Evolutionary conservation across 2,888 invertebrate genomes (phyloP).

Genomic region (Rhyacophila evoluta): DNA sequence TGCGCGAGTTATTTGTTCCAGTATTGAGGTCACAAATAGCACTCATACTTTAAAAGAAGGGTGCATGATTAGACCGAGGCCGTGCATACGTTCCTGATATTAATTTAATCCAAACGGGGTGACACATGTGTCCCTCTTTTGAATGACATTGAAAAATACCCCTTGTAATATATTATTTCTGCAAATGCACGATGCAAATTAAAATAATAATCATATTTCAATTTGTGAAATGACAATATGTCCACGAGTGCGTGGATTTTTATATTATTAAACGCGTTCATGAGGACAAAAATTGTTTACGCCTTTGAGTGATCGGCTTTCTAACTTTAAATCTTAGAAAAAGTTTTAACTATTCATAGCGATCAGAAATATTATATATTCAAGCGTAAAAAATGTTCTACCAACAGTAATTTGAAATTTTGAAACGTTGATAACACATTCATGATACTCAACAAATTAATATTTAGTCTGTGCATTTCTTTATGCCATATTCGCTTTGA

Average conservation of each 20-base stretch:
- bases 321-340: too few species aligned
- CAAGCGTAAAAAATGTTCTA: too few species aligned
- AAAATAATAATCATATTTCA: constrained; percentile 22
- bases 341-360: too few species aligned
- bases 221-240: not conserved
- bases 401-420: too few species aligned
- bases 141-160: constrained; percentile 30
- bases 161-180: not conserved
- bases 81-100: constrained; percentile 42
- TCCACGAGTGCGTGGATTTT: not conserved
- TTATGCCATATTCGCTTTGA: too few species aligned
- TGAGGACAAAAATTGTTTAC: too few species aligned
- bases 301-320: too few species aligned
- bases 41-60: not conserved
- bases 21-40: constrained; percentile 24
- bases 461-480: too few species aligned
- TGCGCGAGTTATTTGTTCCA: constrained; percentile 15
- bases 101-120: constrained; percentile 37
- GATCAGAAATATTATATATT: too few species aligned
- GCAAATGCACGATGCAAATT: constrained; percentile 7
- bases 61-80: constrained; percentile 6
- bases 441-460: too few species aligned
- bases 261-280: not conserved
- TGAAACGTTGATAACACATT: too few species aligned
- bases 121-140: constrained; percentile 38